These are phyloP conservation scores for Ernsta delagoae DNA, from an alignment of 2,888 invertebrate species.

Conservation along the genomic window DNA sequence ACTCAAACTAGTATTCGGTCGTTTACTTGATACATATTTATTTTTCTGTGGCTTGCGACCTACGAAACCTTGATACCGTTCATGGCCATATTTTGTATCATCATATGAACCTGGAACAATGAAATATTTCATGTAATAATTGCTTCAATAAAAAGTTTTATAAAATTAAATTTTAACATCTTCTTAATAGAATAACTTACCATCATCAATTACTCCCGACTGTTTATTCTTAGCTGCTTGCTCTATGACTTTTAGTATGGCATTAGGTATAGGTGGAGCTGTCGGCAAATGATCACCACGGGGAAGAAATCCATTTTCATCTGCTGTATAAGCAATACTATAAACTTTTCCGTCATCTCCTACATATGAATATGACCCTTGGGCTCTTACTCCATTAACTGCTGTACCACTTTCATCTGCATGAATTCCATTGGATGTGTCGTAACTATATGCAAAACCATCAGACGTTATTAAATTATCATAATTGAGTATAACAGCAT, in stretches of 20 bases:
- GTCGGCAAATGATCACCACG: constrained; percentile 73
- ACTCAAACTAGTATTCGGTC: neutral
- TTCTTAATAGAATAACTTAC: constrained; percentile 49
- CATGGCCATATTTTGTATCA: constrained; percentile 67
- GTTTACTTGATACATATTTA: constrained; percentile 22
- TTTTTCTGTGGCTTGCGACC: neutral
- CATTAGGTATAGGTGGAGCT: constrained; percentile 70
- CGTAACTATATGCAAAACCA: constrained; percentile 64
- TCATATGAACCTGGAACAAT: constrained; percentile 65
- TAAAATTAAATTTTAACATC: neutral
- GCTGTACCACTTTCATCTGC: constrained; percentile 67
- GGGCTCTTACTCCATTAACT: constrained; percentile 63
- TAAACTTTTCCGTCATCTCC: constrained; percentile 75
- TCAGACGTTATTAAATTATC: constrained; percentile 61
- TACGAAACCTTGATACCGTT: constrained; percentile 53
- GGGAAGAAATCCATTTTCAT: constrained; percentile 73
- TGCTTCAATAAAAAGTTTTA: neutral
- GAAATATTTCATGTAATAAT: neutral
- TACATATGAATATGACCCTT: constrained; percentile 68
- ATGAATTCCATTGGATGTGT: constrained; percentile 74
- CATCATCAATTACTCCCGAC: constrained; percentile 65
- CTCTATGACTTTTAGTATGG: constrained; percentile 66
- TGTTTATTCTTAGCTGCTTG: constrained; percentile 59
- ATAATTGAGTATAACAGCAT: constrained; percentile 62
- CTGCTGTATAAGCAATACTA: constrained; percentile 65